These are phyloP conservation scores for Etheostoma spectabile DNA, from an alignment of 2,113 vertebrate genomes.

Conservation along the genomic window DNA sequence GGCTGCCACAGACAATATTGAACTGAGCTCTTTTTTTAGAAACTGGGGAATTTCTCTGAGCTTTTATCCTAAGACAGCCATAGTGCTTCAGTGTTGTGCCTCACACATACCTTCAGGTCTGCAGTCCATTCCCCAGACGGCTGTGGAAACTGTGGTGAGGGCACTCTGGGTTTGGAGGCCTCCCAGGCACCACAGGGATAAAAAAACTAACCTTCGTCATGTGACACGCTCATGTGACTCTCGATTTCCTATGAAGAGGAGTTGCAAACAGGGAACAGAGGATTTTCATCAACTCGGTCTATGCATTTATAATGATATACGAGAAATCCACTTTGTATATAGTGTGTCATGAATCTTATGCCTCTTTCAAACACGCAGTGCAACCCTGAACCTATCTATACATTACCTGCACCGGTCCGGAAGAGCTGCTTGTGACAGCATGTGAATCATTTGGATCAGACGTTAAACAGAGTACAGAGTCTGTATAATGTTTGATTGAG, in stretches of 20 bases:
- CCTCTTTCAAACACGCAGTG: too few relatives aligned
- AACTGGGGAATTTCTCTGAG: constrained; percentile 72
- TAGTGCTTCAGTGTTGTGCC: constrained; percentile 68
- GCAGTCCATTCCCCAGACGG: constrained; percentile 81
- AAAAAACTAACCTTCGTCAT: constrained; percentile 62
- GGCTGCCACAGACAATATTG: constrained; percentile 67
- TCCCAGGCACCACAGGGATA: constrained; percentile 76
- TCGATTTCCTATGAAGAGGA: constrained; percentile 19
- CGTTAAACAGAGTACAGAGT: too few relatives aligned
- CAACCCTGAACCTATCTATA: too few relatives aligned
- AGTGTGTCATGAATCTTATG: background rate
- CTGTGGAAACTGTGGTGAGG: constrained; percentile 80
- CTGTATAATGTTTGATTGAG: too few relatives aligned
- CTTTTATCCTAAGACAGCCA: constrained; percentile 74
- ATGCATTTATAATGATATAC: background rate
- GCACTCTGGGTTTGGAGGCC: constrained; percentile 82
- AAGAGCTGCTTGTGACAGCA: too few relatives aligned
- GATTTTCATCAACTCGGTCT: background rate
- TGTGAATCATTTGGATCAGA: too few relatives aligned
- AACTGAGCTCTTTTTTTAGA: constrained; percentile 71
- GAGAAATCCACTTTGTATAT: background rate
- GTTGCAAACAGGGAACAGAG: background rate
- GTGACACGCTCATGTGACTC: constrained; percentile 72
- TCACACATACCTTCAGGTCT: constrained; percentile 79
- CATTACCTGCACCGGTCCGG: too few relatives aligned